These are phyloP conservation scores for Nymphalis polychloros DNA, from an alignment of 2,888 invertebrate species.

Conservation along the genomic window DNA sequence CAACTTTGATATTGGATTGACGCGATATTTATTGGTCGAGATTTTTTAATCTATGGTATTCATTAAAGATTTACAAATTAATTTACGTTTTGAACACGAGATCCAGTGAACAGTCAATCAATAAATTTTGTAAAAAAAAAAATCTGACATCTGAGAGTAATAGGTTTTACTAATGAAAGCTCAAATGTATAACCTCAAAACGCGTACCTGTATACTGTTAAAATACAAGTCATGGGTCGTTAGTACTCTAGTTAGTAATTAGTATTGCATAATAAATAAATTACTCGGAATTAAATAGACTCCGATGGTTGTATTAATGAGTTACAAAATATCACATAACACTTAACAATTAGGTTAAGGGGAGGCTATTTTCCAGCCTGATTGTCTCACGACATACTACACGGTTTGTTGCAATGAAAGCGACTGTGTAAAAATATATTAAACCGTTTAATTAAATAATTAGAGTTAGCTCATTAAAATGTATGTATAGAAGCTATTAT, in stretches of 20 bases:
- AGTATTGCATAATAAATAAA: background rate
- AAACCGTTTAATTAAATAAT: background rate
- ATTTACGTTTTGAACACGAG: no score
- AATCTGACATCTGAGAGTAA: no score
- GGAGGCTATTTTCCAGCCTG: conserved; percentile 18
- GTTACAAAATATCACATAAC: conserved; percentile 10
- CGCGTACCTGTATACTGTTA: background rate
- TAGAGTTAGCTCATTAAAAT: no score
- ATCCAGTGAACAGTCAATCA: no score
- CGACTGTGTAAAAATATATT: background rate
- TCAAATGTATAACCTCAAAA: no score
- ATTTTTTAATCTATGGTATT: no score
- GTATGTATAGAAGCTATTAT: no score
- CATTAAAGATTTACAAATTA: no score
- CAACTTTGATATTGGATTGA: no score
- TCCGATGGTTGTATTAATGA: background rate
- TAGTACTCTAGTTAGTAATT: background rate
- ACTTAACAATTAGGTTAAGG: background rate
- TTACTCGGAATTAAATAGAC: background rate
- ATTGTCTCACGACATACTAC: conserved; percentile 11
- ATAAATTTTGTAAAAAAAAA: no score
- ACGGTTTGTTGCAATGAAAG: conserved; percentile 1
- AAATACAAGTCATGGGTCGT: background rate
- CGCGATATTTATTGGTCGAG: no score
- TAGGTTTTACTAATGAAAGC: no score